Conservation (phyloP, 2,113 vertebrate genomes). For the Saimiri boliviensis region DNA sequence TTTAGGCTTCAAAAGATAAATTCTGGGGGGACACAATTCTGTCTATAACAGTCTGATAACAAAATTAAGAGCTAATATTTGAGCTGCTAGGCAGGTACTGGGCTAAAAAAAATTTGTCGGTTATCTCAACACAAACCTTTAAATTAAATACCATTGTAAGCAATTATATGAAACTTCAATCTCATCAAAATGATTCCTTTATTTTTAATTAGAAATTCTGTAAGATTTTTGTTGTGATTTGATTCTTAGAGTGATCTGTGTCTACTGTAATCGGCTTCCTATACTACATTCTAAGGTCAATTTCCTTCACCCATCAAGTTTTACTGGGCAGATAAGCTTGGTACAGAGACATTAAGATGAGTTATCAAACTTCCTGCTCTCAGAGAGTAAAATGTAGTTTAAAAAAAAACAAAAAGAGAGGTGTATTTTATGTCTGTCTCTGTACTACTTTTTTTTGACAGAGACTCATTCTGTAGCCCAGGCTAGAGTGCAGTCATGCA, state of each 20-base stretch:
- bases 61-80: slow-evolving; percentile 11
- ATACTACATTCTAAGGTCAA: neutral
- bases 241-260: neutral
- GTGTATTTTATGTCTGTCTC: neutral
- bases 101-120: neutral
- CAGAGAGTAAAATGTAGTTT: neutral
- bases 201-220: slow-evolving; percentile 13
- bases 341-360: neutral
- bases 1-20: neutral
- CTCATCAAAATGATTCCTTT: slow-evolving; percentile 13
- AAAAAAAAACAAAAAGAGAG: neutral
- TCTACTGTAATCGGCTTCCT: neutral
- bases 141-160: neutral
- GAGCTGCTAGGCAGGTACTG: neutral
- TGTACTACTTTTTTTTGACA: neutral
- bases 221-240: neutral
- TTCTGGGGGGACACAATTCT: neutral
- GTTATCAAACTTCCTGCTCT: neutral
- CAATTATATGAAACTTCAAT: neutral
- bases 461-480: too few species aligned
- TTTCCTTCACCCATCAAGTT: neutral
- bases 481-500: too few species aligned
- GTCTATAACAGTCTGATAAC: neutral
- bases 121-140: neutral
- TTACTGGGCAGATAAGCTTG: neutral